These are phyloP conservation scores for Bacillus rossius DNA, from an alignment of 1,140 invertebrate species.

Conservation along the genomic window DNA sequence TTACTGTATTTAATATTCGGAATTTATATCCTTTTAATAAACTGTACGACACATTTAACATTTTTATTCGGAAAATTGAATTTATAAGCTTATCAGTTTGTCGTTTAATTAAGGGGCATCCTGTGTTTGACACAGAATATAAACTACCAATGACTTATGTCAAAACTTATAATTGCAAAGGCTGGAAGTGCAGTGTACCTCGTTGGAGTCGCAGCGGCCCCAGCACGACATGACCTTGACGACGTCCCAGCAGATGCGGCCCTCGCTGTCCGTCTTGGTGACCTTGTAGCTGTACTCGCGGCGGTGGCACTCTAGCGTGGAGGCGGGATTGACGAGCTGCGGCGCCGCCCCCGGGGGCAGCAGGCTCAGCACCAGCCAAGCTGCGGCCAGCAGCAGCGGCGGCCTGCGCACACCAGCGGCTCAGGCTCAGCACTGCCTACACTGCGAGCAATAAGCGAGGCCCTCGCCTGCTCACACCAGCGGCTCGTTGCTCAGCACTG, in stretches of 20 bases:
- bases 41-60: too few relatives aligned
- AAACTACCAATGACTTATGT: too few relatives aligned
- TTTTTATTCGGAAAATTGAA: too few relatives aligned
- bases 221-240: conserved; percentile 71
- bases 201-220: conserved; percentile 77
- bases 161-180: too few relatives aligned
- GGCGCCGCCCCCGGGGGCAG: background rate
- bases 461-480: background rate
- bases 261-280: conserved; percentile 53
- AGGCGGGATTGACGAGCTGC: conserved; percentile 21
- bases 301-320: conserved; percentile 44
- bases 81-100: too few relatives aligned
- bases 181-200: conserved; percentile 48
- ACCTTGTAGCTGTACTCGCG: conserved; percentile 44
- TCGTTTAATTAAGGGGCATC: too few relatives aligned
- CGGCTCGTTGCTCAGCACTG: too few relatives aligned
- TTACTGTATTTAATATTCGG: too few relatives aligned
- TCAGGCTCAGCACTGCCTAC: background rate
- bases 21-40: too few relatives aligned
- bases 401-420: background rate
- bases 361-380: background rate
- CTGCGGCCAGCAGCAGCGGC: background rate
- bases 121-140: too few relatives aligned
- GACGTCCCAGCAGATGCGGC: conserved; percentile 61
- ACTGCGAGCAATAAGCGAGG: too few relatives aligned